A percentile compares a stretch with the other conserved stretches of the same genome.
These are phyloP conservation scores for Laticauda laticaudata DNA, from an alignment of 2,113 vertebrate genomes.

Conservation along the genomic window DNA sequence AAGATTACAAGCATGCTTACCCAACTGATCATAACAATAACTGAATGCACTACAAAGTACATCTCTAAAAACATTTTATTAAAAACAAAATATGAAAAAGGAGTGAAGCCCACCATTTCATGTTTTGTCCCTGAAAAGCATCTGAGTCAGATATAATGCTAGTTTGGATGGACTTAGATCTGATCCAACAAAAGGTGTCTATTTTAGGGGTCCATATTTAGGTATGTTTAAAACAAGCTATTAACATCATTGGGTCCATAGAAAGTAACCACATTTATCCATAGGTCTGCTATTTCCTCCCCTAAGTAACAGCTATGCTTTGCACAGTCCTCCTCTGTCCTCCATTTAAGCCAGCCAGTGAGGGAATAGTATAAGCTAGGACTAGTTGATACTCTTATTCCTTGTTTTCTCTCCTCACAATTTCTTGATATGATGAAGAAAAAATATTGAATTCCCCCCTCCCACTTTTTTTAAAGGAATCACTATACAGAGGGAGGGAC, in stretches of 20 bases:
- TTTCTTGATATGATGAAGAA: not conserved
- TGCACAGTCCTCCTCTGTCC: too few relatives aligned
- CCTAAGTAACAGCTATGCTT: not conserved
- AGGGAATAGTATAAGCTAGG: not conserved
- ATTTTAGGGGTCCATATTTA: not conserved
- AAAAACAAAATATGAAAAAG: not conserved
- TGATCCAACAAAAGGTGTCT: not conserved
- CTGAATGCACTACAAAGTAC: not conserved
- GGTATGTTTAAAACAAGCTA: not conserved
- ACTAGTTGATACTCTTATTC: not conserved
- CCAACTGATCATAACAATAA: not conserved
- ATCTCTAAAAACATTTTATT: not conserved
- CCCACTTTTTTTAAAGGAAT: not conserved
- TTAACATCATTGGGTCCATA: not conserved
- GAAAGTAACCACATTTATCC: not conserved
- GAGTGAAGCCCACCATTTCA: too few relatives aligned
- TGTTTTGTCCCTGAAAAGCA: not conserved
- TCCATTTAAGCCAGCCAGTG: not conserved
- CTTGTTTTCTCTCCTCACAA: not conserved
- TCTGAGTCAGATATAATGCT: not conserved
- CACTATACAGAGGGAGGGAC: not conserved
- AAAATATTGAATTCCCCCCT: not conserved
- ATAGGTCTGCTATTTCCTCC: not conserved
- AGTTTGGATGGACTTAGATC: not conserved
- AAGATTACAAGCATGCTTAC: not conserved